phyloP scores from a whole-genome alignment of 2,888 invertebrate genomes.

The Cheilosia impressa region DNA sequence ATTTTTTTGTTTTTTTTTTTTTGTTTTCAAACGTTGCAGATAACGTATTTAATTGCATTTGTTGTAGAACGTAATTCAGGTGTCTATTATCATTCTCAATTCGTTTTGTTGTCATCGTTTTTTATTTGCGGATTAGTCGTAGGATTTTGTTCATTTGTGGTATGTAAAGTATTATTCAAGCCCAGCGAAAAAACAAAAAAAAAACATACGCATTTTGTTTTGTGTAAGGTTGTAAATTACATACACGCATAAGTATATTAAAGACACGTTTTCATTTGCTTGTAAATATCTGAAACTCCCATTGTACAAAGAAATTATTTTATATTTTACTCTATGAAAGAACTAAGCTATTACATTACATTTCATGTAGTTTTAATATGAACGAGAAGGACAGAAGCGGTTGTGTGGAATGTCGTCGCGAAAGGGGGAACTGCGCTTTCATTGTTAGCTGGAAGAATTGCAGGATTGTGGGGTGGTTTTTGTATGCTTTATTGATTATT shows the following conservation, averaged over 20 bases:
- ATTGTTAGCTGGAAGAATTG: not conserved
- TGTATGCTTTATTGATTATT: no score
- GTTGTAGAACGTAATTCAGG: constrained; percentile 69
- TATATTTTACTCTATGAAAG: constrained; percentile 10
- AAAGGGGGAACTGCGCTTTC: not conserved
- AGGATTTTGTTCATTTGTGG: constrained; percentile 30
- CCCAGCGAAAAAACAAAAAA: constrained; percentile 36
- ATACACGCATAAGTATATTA: constrained; percentile 20
- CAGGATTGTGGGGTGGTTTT: no score
- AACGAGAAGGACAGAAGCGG: not conserved
- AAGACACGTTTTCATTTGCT: constrained; percentile 51
- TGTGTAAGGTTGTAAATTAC: constrained; percentile 31
- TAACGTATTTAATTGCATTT: constrained; percentile 64
- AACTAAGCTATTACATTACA: not conserved
- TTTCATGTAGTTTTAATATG: constrained; percentile 12
- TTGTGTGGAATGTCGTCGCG: constrained; percentile 11
- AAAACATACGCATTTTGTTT: constrained; percentile 16
- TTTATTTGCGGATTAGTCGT: constrained; percentile 39
- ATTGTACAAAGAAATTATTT: constrained; percentile 53
- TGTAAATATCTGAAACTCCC: constrained; percentile 59
- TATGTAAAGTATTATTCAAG: constrained; percentile 48
- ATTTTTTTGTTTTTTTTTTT: constrained; percentile 35
- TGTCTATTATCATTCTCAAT: constrained; percentile 65
- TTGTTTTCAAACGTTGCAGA: constrained; percentile 39
- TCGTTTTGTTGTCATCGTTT: constrained; percentile 4